Percentiles rank a stretch among this genome's conserved stretches.
phyloP scores from a whole-genome alignment of 2,797 vertebrate genomes.

The Adelosebastes latens region DNA sequence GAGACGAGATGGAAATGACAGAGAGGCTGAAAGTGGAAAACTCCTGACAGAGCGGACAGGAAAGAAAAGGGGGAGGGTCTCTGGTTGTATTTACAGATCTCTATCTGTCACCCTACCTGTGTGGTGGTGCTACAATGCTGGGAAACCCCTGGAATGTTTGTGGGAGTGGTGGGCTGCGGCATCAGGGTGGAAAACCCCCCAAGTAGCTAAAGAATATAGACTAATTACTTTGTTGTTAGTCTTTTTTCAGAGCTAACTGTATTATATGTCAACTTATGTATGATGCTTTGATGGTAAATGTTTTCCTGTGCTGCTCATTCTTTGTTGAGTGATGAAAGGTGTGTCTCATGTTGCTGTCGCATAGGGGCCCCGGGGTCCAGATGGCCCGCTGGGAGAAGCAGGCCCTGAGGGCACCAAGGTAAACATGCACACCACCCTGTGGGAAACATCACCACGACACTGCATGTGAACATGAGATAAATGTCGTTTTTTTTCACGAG shows the following conservation, averaged over 20 bases:
- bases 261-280: not conserved
- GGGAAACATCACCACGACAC: not conserved
- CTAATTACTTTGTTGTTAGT: conserved; percentile 22
- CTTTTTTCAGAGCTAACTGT: not conserved
- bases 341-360: conserved; percentile 57
- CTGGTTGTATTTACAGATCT: conserved; percentile 32
- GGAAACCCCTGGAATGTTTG: conserved; percentile 33
- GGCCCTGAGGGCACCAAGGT: conserved; percentile 92
- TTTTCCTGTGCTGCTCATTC: not conserved
- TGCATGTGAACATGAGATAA: not conserved
- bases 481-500: not conserved
- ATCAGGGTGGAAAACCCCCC: not conserved
- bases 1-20: conserved; percentile 18
- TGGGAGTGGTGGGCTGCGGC: not conserved
- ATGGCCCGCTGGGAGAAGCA: conserved; percentile 89
- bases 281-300: conserved; percentile 9
- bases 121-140: not conserved
- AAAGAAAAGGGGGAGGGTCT: not conserved
- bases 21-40: conserved; percentile 14
- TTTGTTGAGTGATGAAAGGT: conserved; percentile 23
- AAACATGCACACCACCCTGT: conserved; percentile 24
- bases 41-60: not conserved
- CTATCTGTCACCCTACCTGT: conserved; percentile 26
- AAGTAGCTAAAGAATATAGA: conserved; percentile 2
- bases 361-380: conserved; percentile 91